Conservation (phyloP, 2,113 vertebrate species). For the Cephalopholis sonnerati region DNA sequence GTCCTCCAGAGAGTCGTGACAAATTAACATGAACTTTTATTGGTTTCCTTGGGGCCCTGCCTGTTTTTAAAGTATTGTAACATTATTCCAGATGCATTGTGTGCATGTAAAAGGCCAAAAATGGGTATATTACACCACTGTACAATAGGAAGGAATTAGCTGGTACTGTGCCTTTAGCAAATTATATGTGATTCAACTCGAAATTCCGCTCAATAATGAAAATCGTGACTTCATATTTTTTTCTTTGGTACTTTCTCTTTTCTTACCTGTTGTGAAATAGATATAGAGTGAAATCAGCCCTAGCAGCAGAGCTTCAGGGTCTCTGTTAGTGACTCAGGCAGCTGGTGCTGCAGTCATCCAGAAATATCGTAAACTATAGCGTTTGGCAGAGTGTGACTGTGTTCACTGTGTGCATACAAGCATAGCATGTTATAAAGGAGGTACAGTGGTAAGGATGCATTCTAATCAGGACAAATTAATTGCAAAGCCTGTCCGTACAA, state of each 20-base stretch:
- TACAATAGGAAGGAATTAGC: too few relatives aligned
- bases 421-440: background rate
- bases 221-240: background rate
- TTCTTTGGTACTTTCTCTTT: background rate
- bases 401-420: background rate
- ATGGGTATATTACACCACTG: too few relatives aligned
- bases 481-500: background rate
- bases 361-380: background rate
- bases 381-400: background rate
- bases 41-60: too few relatives aligned
- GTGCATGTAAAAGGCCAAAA: too few relatives aligned
- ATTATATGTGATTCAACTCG: too few relatives aligned
- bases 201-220: too few relatives aligned
- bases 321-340: background rate
- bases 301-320: slow-evolving; percentile 5
- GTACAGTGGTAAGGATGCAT: background rate
- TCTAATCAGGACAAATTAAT: background rate
- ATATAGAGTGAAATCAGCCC: background rate
- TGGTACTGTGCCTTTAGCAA: too few relatives aligned
- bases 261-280: background rate
- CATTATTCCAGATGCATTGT: too few relatives aligned
- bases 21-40: too few relatives aligned
- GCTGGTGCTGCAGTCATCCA: background rate
- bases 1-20: too few relatives aligned
- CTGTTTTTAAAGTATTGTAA: too few relatives aligned